Percentiles rank a stretch among this genome's conserved stretches.
Evolutionary conservation across 2,113 vertebrate genomes (phyloP).

Genomic region (Pandion haliaetus): DNA sequence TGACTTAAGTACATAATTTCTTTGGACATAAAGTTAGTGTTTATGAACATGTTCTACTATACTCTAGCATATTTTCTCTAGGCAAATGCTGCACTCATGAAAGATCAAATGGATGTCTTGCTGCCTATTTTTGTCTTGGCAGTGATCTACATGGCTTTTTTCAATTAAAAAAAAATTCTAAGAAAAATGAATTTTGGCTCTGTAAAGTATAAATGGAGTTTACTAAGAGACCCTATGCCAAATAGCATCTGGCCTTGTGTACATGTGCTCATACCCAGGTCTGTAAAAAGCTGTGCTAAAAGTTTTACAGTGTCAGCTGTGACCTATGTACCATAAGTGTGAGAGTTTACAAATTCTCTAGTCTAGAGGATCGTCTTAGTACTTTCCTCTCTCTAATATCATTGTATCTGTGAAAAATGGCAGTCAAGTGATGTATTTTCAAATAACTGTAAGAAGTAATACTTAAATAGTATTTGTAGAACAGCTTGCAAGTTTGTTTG

Average conservation of each 20-base stretch:
- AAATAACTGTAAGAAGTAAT: background rate
- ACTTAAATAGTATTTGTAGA: slow-evolving; percentile 27
- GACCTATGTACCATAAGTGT: background rate
- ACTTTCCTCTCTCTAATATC: background rate
- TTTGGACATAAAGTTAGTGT: background rate
- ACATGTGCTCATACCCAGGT: background rate
- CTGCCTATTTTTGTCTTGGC: slow-evolving; percentile 54
- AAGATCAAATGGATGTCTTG: slow-evolving; percentile 41
- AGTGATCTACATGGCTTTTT: background rate
- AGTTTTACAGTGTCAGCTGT: background rate
- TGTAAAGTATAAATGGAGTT: slow-evolving; percentile 25
- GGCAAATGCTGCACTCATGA: slow-evolving; percentile 14
- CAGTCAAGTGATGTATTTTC: background rate
- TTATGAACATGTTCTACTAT: slow-evolving; percentile 22
- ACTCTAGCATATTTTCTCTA: slow-evolving; percentile 30
- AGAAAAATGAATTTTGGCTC: slow-evolving; percentile 19
- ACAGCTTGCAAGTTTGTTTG: slow-evolving; percentile 34
- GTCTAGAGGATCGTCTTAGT: background rate
- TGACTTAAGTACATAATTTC: background rate
- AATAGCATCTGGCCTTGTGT: background rate
- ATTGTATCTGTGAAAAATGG: background rate
- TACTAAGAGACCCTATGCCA: background rate
- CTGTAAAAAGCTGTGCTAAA: background rate
- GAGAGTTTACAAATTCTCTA: background rate
- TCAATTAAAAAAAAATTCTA: background rate